Base-by-base conservation (phyloP, 2,888 invertebrate genomes). In the Apodemia duryi region DNA sequence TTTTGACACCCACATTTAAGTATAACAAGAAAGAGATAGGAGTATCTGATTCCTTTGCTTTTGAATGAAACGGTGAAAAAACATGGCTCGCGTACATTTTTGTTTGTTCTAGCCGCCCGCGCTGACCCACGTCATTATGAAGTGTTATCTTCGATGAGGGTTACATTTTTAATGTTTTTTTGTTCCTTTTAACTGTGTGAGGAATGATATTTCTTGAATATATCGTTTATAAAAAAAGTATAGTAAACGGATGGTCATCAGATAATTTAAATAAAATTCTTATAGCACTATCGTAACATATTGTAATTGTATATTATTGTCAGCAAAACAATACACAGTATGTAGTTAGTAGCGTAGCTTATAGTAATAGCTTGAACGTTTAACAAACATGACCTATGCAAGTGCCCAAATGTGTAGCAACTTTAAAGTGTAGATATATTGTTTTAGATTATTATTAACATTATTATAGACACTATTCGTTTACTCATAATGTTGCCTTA, bases 61-160 rank as follows among this genome's bases (percentile, higher is more conserved):
- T 81, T 81, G 77, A 83, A 80, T 79, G 78, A 75, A 78, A 75
- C 74, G 69, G 72, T 77, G 74, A 80, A 82, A 81, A 80, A 82
- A 80, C 71, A 80, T 82, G 80, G 82, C 80, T 77, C 72, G 77
- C 76, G 81, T 79, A 77, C 77, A 72, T 80, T 80, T 76, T 77
- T 91, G 88, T 91, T 91, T 91, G 91, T 91, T 91, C 91, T 90
- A 90, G 83, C 91, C 91, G 91, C 89, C 83, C 77, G 80, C 79
- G 75, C 83, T 84, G 87, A 88, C 89, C 90, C 88, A 84, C 82
- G 85, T 90, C 91, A 90, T 89, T 90, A 91, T 88, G 81, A 80
- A 86, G 87, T 87, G 90, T 89, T 90, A 89, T 88, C 86, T 85
- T 80, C 84, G 84, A 86, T 86, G 86, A 86, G 83, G 84, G 84